Base-by-base conservation (phyloP, 2,888 invertebrate species). In the Acronicta psi region DNA sequence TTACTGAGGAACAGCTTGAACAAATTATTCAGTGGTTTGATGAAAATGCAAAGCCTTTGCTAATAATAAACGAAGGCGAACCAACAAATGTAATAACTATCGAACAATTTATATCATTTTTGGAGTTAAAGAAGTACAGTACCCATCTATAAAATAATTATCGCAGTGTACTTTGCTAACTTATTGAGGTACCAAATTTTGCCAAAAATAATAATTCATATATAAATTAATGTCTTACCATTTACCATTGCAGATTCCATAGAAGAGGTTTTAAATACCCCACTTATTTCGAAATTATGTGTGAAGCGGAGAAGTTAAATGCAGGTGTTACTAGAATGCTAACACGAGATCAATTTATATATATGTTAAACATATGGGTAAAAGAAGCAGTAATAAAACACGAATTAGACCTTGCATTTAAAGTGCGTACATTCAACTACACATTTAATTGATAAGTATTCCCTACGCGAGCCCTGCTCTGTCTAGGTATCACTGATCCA, bases 261-360 rank as follows among this genome's bases (percentile, higher is more conserved):
- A 86, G 85, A 80, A 83, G 93, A 82, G 78, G 73, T 75, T 93
- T 89, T 72, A 74, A 82, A 25, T 91, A 91, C 55, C 93, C 93
- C 18, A 82, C 67, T 29, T 93, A 92, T 77, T 83, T 72, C 14
- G 89, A 91, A 79, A 83, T 93, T 46, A 92, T 93, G 91, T 75
- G 11, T 11, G 82, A 85, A 73, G 86, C 79, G 5, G 93, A 93
- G 76, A 72, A 77, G 36, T 76, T 93, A 43, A 83, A 88, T 74
- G 88, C 87, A 36, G 87, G 80, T 38, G 46, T 69, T 7, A 74
- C 78, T 34, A 84, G 87, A 81, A 67, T 89, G 69, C 57, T 93
- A 36, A 91, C 88, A 13, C 83, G 83, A 70, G 88, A 90, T 36
- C 92, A 93, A 78, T 75, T 91, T 60, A 80, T 93, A 66, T 91